Evolutionary conservation across 2,888 invertebrate species (phyloP), one percentile per base, ranked within the genome.

Genomic region (Leptura quadrifasciata): DNA sequence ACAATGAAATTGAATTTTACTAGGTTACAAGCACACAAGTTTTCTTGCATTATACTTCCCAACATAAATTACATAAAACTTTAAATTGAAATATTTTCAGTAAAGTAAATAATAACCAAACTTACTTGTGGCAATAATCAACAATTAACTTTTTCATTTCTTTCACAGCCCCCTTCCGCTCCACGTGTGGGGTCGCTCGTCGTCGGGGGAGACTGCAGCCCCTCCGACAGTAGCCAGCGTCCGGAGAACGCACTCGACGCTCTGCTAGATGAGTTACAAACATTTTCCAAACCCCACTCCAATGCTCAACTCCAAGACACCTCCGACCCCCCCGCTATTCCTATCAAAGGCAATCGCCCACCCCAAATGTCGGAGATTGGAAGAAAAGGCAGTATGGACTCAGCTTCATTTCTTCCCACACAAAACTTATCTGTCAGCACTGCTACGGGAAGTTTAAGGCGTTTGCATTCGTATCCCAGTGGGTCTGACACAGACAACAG

Each of bases 181-280:
- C 86, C 90, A 91, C 89, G 90, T 91, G 87, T 93, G 91, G 91
- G 91, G 90, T 88, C 91, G 91, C 86, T 91, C 91, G 86, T 91
- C 91, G 82, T 91, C 91, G 90, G 91, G 91, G 91, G 89, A 90
- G 87, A 87, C 85, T 78, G 82, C 91, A 91, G 92, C 91, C 88
- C 86, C 91, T 74, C 81, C 90, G 90, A 91, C 91, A 87, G 90
- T 88, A 82, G 84, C 90, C 91, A 92, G 91, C 94, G 94, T 91
- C 92, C 96, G 92, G 96, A 97, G 94, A 97, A 97, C 95, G 96
- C 97, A 94, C 96, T 97, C 95, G 97, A 97, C 94, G 96, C 96
- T 94, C 90, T 97, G 94, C 91, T 97, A 95, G 96, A 96, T 90
- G 97, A 97, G 90, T 92, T 97, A 81, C 96, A 97, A 90, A 96